These are phyloP conservation scores for Nudaria mundana DNA, from an alignment of 2,888 invertebrate species.

Conservation along the genomic window DNA sequence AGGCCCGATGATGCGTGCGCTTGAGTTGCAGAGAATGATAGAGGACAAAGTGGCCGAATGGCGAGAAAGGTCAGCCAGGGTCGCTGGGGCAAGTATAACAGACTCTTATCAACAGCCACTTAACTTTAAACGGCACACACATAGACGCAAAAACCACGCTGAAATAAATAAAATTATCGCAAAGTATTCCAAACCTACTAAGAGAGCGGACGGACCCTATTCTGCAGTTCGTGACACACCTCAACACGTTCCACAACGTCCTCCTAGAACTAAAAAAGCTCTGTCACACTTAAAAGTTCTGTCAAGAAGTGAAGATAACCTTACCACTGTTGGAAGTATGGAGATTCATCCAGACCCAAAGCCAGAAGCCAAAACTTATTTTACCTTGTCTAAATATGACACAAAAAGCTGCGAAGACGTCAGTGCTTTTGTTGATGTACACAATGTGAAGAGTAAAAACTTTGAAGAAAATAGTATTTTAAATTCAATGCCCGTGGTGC, in stretches of 20 bases:
- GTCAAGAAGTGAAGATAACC: conserved; percentile 71
- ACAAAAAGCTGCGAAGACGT: conserved; percentile 71
- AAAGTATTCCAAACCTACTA: conserved; percentile 73
- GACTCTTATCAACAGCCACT: conserved; percentile 78
- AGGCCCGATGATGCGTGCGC: conserved; percentile 74
- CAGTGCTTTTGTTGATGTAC: conserved; percentile 63
- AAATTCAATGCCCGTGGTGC: conserved; percentile 51
- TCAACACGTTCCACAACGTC: conserved; percentile 54
- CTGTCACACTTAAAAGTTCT: conserved; percentile 47
- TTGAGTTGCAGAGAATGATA: conserved; percentile 73
- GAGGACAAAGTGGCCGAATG: conserved; percentile 78
- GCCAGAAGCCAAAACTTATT: conserved; percentile 39
- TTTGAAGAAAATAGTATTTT: conserved; percentile 70
- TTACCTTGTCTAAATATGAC: conserved; percentile 59
- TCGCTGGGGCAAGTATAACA: conserved; percentile 65
- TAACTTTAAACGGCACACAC: conserved; percentile 75
- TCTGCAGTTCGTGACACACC: conserved; percentile 39
- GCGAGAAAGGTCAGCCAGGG: conserved; percentile 77
- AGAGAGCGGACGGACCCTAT: conserved; percentile 61
- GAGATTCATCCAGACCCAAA: conserved; percentile 52
- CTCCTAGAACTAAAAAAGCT: conserved; percentile 53
- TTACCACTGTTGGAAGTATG: conserved; percentile 58
- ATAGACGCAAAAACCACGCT: conserved; percentile 76
- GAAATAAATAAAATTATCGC: conserved; percentile 80
- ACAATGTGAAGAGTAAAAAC: conserved; percentile 59